Percentiles rank a stretch among this genome's conserved stretches.
Evolutionary conservation across 2,888 invertebrate species (phyloP).

Genomic region (Diloba caeruleocephala): DNA sequence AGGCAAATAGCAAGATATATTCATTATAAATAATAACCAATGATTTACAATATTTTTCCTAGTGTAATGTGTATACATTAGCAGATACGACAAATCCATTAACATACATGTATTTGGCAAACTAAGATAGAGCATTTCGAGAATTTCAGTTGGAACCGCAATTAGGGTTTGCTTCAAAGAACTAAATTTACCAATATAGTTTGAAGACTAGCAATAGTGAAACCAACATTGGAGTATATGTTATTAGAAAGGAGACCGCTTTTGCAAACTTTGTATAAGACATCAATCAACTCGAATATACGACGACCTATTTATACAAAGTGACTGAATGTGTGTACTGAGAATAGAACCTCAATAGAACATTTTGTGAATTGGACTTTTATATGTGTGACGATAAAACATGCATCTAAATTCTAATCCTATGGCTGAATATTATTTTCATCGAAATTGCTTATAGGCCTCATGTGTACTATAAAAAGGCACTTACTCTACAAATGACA

Average conservation of each 20-base stretch:
- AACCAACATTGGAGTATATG: neutral
- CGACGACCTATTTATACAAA: neutral
- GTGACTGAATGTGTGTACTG: neutral
- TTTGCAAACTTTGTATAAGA: constrained; percentile 6
- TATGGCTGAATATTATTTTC: neutral
- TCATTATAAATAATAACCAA: too few species aligned
- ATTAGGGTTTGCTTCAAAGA: neutral
- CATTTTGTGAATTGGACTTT: neutral
- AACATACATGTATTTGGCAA: neutral
- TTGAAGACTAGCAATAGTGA: neutral
- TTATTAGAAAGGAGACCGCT: constrained; percentile 7
- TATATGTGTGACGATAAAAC: too few species aligned
- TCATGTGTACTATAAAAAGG: constrained; percentile 2
- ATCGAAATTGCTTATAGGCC: neutral
- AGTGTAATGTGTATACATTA: too few species aligned
- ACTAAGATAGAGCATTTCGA: constrained; percentile 2
- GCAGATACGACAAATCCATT: neutral
- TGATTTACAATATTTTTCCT: too few species aligned
- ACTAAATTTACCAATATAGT: constrained; percentile 2
- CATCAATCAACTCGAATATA: constrained; percentile 1
- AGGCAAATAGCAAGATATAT: too few species aligned
- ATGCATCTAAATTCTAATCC: neutral
- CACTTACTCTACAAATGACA: constrained; percentile 8
- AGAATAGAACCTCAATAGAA: constrained; percentile 1
- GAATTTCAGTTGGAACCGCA: neutral